Evolutionary conservation across 2,888 invertebrate species (phyloP), one percentile per base, ranked within the genome.

Genomic region (Dione vanillae): DNA sequence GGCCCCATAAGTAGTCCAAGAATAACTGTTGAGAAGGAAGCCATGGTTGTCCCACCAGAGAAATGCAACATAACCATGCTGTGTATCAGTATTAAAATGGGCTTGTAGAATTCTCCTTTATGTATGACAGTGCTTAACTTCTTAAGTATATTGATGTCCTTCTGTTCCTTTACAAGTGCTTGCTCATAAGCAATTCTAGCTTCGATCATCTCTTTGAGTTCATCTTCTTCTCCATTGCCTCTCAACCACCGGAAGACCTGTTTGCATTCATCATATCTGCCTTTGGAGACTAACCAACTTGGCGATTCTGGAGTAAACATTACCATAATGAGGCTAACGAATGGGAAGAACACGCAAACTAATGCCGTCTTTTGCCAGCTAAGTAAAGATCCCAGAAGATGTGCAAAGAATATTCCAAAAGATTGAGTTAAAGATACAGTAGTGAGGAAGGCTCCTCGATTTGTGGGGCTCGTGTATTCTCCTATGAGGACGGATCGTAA

Each of bases 41-140:
- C 94, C 77, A 96, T 94, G 0, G 95, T 95, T 67, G 95, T 95
- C 0, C 95, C 94, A 0, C 96, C 96, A 2, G 95, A 93, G 72
- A 96, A 94, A 77, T 96, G 96, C 64, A 94, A 94, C 76, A 95
- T 93, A 0, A 94, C 89, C 74, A 95, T 95, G 14, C 95, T 94
- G 1, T 94, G 90, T 52, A 94, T 90, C 83, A 96, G 92, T 27
- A 95, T 86, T 9, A 92, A 82, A 12, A 95, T 89, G 0, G 95
- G 95, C 77, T 93, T 94, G 65, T 93, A 83, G 77, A 95, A 95
- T 75, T 93, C 92, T 35, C 87, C 89, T 62, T 86, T 88, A n/a
- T 78, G 78, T 2, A 89, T 69, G 1, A 85, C 85, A 0, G 65
- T 71, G 37, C 79, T 59, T 41, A 69, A 47, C 8, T 72, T 65